These are phyloP conservation scores for Nymphalis io DNA, from an alignment of 1,140 invertebrate species.

Conservation along the genomic window DNA sequence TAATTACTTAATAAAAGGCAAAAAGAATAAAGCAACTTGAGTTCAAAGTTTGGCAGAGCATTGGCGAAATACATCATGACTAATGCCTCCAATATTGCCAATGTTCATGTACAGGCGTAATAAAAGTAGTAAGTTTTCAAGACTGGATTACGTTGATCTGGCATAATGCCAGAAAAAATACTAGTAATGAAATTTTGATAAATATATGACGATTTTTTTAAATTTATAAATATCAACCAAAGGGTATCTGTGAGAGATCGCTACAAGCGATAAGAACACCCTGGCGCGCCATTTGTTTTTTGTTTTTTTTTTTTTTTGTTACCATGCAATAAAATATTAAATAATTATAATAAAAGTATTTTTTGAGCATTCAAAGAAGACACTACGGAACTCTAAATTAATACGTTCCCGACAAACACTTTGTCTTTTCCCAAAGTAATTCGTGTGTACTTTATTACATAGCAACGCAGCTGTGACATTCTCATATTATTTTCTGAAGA, in stretches of 20 bases:
- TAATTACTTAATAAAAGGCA: too few species aligned
- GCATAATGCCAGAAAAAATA: not conserved
- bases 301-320: too few species aligned
- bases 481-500: constrained; percentile 13
- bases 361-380: not conserved
- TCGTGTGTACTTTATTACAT: constrained; percentile 8
- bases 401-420: constrained; percentile 10
- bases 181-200: too few species aligned
- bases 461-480: constrained; percentile 3
- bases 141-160: not conserved
- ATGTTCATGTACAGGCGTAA: not conserved
- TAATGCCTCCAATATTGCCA: not conserved
- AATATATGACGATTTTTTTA: too few species aligned
- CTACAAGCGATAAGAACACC: too few species aligned
- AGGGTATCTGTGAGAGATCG: too few species aligned
- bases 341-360: not conserved
- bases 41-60: not conserved
- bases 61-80: not conserved
- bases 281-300: too few species aligned
- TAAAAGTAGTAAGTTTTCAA: not conserved
- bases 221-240: too few species aligned
- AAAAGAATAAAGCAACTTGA: not conserved
- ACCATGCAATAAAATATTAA: too few species aligned
- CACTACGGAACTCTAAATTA: not conserved
- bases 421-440: constrained; percentile 4